These are phyloP conservation scores for Dyspetes luteomarginatus DNA, from an alignment of 2,888 invertebrate genomes.

Conservation along the genomic window DNA sequence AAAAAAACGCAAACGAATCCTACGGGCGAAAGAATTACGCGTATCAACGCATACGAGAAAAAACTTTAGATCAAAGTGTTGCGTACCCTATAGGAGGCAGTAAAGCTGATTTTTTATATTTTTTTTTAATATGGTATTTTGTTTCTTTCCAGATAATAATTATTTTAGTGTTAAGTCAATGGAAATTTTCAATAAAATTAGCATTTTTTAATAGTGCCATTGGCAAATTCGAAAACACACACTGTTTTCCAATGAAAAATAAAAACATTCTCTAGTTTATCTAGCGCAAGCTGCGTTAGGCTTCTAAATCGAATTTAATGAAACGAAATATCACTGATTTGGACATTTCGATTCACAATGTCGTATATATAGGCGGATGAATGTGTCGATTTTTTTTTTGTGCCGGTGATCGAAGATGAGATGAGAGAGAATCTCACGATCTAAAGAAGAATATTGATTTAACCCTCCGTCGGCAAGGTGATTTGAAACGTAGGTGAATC, in stretches of 20 bases:
- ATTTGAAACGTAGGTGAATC: neutral
- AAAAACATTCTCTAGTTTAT: constrained; percentile 26
- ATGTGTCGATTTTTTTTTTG: no score
- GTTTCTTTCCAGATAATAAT: no score
- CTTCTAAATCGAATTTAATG: neutral
- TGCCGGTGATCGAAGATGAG: neutral
- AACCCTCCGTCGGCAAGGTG: no score
- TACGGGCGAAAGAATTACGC: constrained; percentile 54
- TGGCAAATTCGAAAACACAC: constrained; percentile 23
- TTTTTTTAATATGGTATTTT: constrained; percentile 5
- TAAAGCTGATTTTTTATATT: constrained; percentile 38
- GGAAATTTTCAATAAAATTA: neutral
- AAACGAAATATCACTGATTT: neutral
- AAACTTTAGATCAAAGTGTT: constrained; percentile 41
- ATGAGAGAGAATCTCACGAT: neutral
- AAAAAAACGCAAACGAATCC: constrained; percentile 39
- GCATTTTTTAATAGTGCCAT: constrained; percentile 17
- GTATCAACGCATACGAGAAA: constrained; percentile 35
- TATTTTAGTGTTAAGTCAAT: constrained; percentile 20
- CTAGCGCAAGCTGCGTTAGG: constrained; percentile 52
- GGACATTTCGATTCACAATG: neutral
- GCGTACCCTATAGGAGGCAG: constrained; percentile 58
- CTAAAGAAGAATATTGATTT: neutral
- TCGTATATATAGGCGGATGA: no score
- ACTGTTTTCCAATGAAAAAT: neutral